Conservation (phyloP, 2,888 invertebrate species). For the Drosophila demipolita region DNA sequence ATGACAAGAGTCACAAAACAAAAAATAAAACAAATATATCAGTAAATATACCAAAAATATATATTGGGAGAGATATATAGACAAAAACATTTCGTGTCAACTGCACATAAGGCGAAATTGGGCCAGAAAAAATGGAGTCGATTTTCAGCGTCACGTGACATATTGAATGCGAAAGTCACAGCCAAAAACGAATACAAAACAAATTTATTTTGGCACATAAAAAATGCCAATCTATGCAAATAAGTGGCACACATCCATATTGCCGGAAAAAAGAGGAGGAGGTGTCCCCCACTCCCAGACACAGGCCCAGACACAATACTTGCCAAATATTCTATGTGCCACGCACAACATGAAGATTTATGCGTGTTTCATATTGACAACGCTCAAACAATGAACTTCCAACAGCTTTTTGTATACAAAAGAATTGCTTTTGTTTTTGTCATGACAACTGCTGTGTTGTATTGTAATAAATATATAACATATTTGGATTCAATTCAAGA, state of each 20-base stretch:
- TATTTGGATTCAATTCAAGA: constrained; percentile 16
- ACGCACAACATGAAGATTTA: constrained; percentile 56
- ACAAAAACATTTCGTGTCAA: constrained; percentile 58
- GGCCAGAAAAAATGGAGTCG: constrained; percentile 34
- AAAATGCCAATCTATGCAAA: constrained; percentile 76
- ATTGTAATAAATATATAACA: constrained; percentile 24
- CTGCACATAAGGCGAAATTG: constrained; percentile 58
- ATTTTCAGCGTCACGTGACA: constrained; percentile 73
- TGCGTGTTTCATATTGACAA: constrained; percentile 70
- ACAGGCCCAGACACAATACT: constrained; percentile 1
- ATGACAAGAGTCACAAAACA: constrained; percentile 41
- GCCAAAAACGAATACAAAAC: constrained; percentile 30
- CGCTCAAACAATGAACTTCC: constrained; percentile 73
- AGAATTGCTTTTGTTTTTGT: constrained; percentile 15
- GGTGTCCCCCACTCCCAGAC: neutral
- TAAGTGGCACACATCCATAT: constrained; percentile 69
- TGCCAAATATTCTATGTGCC: constrained; percentile 16
- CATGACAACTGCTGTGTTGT: constrained; percentile 60
- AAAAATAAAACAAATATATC: constrained; percentile 28
- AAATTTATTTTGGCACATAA: constrained; percentile 64
- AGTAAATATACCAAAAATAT: neutral
- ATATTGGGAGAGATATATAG: constrained; percentile 1
- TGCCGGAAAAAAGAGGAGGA: neutral
- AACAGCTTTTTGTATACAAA: constrained; percentile 18
- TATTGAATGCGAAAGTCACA: constrained; percentile 31